Evolutionary conservation across 1,140 invertebrate species (phyloP).

Genomic region (Leptinotarsa texana): DNA sequence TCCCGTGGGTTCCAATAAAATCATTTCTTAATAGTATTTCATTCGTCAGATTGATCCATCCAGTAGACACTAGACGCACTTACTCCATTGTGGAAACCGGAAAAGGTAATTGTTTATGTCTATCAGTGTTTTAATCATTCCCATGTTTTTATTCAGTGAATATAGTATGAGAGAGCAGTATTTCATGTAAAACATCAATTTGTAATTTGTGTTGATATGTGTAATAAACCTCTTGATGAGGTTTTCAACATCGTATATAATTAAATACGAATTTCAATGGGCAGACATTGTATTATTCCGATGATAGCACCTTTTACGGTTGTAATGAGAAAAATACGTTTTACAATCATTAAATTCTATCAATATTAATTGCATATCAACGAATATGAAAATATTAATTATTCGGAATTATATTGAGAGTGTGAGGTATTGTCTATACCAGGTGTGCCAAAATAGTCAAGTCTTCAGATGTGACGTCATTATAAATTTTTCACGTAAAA

Average conservation of each 20-base stretch:
- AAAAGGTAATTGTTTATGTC: background rate
- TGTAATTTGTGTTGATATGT: conserved; percentile 19
- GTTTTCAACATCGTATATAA: conserved; percentile 10
- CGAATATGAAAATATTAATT: too few species aligned
- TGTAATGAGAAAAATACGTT: background rate
- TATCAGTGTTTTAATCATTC: conserved; percentile 2
- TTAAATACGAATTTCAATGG: conserved; percentile 9
- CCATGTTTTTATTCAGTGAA: conserved; percentile 13
- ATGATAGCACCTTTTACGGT: background rate
- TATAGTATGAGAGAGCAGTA: conserved; percentile 6
- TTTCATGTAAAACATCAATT: conserved; percentile 17
- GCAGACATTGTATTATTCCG: background rate
- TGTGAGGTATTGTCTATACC: too few species aligned
- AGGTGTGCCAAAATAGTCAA: too few species aligned
- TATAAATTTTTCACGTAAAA: too few species aligned
- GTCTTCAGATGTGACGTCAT: too few species aligned
- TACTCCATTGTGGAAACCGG: background rate
- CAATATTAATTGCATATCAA: background rate
- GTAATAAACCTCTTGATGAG: conserved; percentile 8
- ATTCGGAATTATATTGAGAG: too few species aligned
- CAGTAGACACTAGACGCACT: too few species aligned
- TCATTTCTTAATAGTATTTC: too few species aligned
- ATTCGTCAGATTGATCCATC: too few species aligned
- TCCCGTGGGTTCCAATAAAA: too few species aligned
- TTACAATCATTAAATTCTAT: background rate